phyloP scores from a whole-genome alignment of 1,140 invertebrate species.

The Drosophila equinoxialis region DNA sequence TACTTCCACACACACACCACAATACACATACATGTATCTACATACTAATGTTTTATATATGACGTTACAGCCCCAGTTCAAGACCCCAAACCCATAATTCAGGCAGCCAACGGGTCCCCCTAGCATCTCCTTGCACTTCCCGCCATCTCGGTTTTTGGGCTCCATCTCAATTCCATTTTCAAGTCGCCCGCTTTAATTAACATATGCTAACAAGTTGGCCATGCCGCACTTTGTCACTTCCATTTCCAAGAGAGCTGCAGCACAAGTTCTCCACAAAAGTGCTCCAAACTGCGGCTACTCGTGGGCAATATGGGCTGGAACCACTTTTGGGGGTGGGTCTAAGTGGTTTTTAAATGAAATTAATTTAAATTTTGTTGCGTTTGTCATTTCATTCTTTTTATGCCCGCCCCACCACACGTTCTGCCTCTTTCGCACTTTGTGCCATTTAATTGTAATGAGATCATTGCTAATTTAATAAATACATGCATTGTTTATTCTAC shows the following conservation, averaged over 20 bases:
- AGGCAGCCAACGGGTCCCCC: constrained; percentile 60
- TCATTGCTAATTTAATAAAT: constrained; percentile 74
- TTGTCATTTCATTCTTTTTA: background rate
- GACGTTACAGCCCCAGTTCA: constrained; percentile 66
- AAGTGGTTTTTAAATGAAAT: constrained; percentile 81
- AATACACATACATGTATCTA: too few species aligned
- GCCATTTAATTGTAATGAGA: constrained; percentile 78
- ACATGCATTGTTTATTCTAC: constrained; percentile 23
- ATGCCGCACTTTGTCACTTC: constrained; percentile 78
- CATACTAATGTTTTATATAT: constrained; percentile 21
- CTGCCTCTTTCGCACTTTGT: constrained; percentile 24
- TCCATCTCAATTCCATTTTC: constrained; percentile 43
- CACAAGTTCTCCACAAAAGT: constrained; percentile 32
- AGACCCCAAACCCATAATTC: constrained; percentile 72
- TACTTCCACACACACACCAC: background rate
- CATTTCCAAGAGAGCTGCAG: constrained; percentile 60
- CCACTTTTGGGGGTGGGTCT: constrained; percentile 72
- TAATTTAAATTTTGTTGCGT: constrained; percentile 67
- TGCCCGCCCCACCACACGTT: background rate
- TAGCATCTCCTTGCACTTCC: constrained; percentile 21
- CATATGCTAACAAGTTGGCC: constrained; percentile 80
- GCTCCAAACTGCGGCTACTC: constrained; percentile 26
- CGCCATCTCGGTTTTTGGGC: constrained; percentile 3
- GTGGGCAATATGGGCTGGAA: constrained; percentile 42
- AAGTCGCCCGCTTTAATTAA: constrained; percentile 77